These are phyloP conservation scores for Delphinapterus leucas DNA, from an alignment of 2,113 vertebrate genomes.

Conservation along the genomic window DNA sequence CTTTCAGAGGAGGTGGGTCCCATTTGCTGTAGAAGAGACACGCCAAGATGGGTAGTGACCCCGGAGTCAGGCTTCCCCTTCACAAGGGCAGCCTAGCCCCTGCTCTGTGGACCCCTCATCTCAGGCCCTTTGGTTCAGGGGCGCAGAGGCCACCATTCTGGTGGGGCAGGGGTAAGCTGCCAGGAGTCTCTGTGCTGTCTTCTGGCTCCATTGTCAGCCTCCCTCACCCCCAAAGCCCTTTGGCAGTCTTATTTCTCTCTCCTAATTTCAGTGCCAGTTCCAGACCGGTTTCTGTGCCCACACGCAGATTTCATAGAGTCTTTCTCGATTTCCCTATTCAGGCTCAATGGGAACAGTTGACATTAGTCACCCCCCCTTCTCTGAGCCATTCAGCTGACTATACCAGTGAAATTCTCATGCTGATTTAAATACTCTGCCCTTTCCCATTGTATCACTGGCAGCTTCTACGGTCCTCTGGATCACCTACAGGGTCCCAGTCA, in stretches of 20 bases:
- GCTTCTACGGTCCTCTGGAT: background rate
- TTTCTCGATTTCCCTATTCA: background rate
- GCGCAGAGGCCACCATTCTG: background rate
- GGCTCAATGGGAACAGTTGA: background rate
- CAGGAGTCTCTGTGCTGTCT: background rate
- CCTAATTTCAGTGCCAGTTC: background rate
- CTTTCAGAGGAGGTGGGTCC: background rate
- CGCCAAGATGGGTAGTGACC: background rate
- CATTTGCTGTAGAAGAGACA: background rate
- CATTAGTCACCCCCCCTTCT: background rate
- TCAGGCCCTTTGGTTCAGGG: background rate
- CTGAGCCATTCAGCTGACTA: background rate
- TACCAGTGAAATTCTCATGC: background rate
- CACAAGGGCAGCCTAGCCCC: accelerated
- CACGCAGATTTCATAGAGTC: background rate
- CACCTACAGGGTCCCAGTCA: background rate
- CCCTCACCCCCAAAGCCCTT: accelerated
- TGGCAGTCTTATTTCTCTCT: background rate
- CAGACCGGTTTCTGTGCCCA: background rate
- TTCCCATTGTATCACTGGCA: background rate
- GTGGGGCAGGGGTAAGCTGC: background rate
- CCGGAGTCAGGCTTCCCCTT: background rate
- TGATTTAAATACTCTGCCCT: background rate
- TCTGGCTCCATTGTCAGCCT: background rate
- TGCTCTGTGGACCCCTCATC: background rate